Conservation (phyloP, 2,888 invertebrate species). For the Conchocele bisecta region DNA sequence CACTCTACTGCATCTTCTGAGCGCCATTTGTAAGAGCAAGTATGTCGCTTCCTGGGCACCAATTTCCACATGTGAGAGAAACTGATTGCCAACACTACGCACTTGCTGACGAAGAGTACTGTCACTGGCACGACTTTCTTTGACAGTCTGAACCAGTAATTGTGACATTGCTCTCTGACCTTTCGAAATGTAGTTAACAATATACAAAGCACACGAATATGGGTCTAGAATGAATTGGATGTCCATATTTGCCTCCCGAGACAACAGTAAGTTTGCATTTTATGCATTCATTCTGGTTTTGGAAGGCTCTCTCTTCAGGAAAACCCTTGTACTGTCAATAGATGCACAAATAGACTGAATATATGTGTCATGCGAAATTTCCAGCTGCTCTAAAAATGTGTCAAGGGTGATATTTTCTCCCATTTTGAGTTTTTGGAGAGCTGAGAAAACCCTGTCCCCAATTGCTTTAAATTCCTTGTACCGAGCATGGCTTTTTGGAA, state of each 20-base stretch:
- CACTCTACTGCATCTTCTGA: conserved; percentile 36
- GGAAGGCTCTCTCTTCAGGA: too few species aligned
- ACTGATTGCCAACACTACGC: conserved; percentile 50
- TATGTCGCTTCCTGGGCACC: conserved; percentile 59
- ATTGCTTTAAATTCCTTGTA: too few species aligned
- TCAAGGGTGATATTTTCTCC: too few species aligned
- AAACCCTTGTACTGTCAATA: too few species aligned
- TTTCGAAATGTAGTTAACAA: conserved; percentile 58
- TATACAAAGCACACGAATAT: conserved; percentile 54
- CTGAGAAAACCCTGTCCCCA: too few species aligned
- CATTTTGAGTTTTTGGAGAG: too few species aligned
- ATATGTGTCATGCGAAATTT: too few species aligned
- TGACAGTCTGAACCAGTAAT: conserved; percentile 39
- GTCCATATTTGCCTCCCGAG: conserved; percentile 57
- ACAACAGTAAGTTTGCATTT: conserved; percentile 29
- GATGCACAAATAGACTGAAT: too few species aligned
- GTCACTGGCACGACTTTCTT: conserved; percentile 19
- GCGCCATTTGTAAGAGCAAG: conserved; percentile 52
- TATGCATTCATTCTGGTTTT: too few species aligned
- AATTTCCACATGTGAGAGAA: conserved; percentile 52
- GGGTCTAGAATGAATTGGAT: conserved; percentile 55
- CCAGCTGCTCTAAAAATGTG: too few species aligned
- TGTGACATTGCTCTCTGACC: conserved; percentile 52
- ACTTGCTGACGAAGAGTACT: conserved; percentile 49
- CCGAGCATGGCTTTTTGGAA: too few species aligned